Conservation (phyloP, 2,888 invertebrate species). For the Dichetophora obliterata region DNA sequence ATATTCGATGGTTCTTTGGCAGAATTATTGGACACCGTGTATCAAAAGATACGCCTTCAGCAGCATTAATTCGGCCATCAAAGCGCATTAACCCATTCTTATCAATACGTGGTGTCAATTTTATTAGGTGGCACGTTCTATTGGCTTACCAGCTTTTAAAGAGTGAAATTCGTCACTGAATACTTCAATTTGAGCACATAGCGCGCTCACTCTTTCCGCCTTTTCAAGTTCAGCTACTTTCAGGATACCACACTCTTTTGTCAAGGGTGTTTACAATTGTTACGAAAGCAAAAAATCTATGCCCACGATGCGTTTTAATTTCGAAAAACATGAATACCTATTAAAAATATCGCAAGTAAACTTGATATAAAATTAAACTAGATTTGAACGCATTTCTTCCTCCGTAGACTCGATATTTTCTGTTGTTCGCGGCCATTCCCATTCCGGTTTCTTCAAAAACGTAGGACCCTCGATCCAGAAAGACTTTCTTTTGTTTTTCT, state of each 20-base stretch:
- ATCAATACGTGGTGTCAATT: not conserved
- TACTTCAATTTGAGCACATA: constrained; percentile 9
- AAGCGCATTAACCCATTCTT: not conserved
- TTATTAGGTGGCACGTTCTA: not conserved
- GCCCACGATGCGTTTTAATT: constrained; percentile 25
- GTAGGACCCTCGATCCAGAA: constrained; percentile 39
- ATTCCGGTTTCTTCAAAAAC: constrained; percentile 30
- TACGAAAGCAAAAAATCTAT: constrained; percentile 26
- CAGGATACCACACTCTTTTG: not conserved
- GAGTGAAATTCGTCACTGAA: constrained; percentile 32
- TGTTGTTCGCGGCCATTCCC: constrained; percentile 26
- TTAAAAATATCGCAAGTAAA: not conserved
- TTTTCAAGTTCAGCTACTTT: constrained; percentile 6
- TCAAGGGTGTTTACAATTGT: not conserved
- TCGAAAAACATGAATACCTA: constrained; percentile 29
- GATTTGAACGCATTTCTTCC: constrained; percentile 30
- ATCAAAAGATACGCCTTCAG: not conserved
- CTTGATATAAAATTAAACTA: not conserved
- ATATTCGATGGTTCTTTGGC: not conserved
- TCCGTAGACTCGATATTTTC: not conserved
- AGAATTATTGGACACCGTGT: not conserved
- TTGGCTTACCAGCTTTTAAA: not conserved
- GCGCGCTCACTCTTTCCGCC: constrained; percentile 24
- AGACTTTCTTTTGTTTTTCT: constrained; percentile 15
- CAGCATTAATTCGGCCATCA: not conserved